phyloP scores from a whole-genome alignment of 2,797 vertebrate species.

The Myotis daubentonii region DNA sequence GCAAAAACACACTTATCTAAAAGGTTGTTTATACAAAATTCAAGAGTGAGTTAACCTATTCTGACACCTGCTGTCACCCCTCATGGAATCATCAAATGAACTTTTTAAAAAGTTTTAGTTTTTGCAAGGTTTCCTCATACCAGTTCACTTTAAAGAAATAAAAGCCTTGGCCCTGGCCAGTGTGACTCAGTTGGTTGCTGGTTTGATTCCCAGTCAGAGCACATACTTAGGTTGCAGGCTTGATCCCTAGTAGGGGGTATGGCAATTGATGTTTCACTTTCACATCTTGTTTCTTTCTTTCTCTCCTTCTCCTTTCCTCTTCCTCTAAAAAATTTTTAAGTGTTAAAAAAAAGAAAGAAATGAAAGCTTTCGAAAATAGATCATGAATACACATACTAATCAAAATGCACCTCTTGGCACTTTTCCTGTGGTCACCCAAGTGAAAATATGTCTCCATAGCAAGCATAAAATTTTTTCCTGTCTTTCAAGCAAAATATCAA shows the following conservation, averaged over 20 bases:
- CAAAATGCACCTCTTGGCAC: constrained; percentile 38
- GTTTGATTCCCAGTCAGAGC: too few relatives aligned
- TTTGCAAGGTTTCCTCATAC: not conserved
- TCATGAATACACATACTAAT: not conserved
- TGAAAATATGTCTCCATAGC: constrained; percentile 40
- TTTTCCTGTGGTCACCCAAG: constrained; percentile 44
- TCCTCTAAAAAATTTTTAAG: too few relatives aligned
- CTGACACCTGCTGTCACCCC: not conserved
- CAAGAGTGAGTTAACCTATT: not conserved
- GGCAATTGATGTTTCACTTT: too few relatives aligned
- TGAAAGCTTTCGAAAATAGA: not conserved
- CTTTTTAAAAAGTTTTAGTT: not conserved
- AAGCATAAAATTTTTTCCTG: constrained; percentile 23
- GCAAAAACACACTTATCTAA: not conserved
- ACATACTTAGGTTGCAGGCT: too few relatives aligned
- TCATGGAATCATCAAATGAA: not conserved
- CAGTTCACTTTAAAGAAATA: not conserved
- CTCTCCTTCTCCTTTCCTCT: too few relatives aligned
- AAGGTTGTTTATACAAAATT: not conserved
- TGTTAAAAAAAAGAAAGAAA: not conserved
- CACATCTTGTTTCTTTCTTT: too few relatives aligned
- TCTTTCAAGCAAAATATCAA: constrained; percentile 50
- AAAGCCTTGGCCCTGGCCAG: not conserved
- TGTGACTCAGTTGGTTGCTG: too few relatives aligned
- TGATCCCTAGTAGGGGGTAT: too few relatives aligned